Percentiles rank a stretch among this genome's conserved stretches.
These are phyloP conservation scores for Acleris holmiana DNA, from an alignment of 2,888 invertebrate species.

Conservation along the genomic window DNA sequence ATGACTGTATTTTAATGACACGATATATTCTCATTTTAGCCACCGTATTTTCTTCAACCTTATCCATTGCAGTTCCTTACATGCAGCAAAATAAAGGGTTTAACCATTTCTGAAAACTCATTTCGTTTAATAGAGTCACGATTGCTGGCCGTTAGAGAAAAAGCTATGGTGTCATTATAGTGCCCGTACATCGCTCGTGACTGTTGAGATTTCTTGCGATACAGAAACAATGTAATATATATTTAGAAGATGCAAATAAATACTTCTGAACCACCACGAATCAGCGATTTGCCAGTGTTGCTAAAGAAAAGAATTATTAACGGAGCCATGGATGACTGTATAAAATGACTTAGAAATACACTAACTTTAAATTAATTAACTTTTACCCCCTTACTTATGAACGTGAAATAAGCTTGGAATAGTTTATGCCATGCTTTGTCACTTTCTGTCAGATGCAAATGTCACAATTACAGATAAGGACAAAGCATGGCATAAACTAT, in stretches of 20 bases:
- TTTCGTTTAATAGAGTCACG: constrained; percentile 38
- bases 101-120: constrained; percentile 36
- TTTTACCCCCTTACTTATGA: too few relatives aligned
- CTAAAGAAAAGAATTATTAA: too few relatives aligned
- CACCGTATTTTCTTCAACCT: constrained; percentile 16
- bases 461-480: too few relatives aligned
- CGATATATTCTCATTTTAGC: constrained; percentile 2
- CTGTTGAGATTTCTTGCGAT: constrained; percentile 13
- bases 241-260: not conserved
- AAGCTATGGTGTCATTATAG: constrained; percentile 32
- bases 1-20: not conserved
- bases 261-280: too few relatives aligned
- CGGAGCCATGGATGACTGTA: too few relatives aligned
- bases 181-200: constrained; percentile 23
- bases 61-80: constrained; percentile 13
- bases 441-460: too few relatives aligned
- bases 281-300: too few relatives aligned
- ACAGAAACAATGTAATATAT: constrained; percentile 21
- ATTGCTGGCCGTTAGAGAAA: constrained; percentile 29
- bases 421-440: too few relatives aligned
- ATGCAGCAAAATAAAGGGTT: constrained; percentile 24
- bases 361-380: too few relatives aligned
- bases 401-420: too few relatives aligned
- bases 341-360: too few relatives aligned
- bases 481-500: too few relatives aligned